Conservation (phyloP, 2,888 invertebrate genomes). For the Amphipoea oculea region DNA sequence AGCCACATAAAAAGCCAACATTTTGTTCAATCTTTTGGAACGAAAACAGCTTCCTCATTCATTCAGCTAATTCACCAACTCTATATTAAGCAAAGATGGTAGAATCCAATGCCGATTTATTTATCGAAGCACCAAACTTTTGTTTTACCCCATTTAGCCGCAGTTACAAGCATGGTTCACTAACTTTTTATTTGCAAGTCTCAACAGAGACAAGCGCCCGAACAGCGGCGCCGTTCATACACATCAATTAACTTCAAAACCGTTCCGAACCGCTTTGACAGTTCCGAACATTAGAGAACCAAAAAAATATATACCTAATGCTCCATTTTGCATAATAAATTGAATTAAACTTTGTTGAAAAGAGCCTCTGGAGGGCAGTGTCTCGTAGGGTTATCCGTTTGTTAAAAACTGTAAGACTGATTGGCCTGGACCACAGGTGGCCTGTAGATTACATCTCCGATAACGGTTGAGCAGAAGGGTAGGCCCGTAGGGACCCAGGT, state of each 20-base stretch:
- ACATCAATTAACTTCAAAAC: slow-evolving; percentile 58
- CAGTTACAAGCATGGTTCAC: slow-evolving; percentile 16
- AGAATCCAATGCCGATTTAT: slow-evolving; percentile 20
- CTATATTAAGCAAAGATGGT: slow-evolving; percentile 15
- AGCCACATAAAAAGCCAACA: background rate
- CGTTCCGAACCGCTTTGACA: slow-evolving; percentile 50
- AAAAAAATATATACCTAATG: slow-evolving; percentile 51
- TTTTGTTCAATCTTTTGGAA: background rate
- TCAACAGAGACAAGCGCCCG: slow-evolving; percentile 1
- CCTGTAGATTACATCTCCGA: slow-evolving; percentile 68
- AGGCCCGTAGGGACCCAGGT: slow-evolving; percentile 44
- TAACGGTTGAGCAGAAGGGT: slow-evolving; percentile 51
- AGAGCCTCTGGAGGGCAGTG: slow-evolving; percentile 39
- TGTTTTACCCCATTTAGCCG: slow-evolving; percentile 22
- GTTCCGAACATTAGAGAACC: slow-evolving; percentile 38
- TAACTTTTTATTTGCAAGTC: slow-evolving; percentile 32
- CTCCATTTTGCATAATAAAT: slow-evolving; percentile 55
- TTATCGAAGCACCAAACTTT: slow-evolving; percentile 30
- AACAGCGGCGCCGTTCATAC: slow-evolving; percentile 37
- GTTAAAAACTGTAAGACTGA: slow-evolving; percentile 66
- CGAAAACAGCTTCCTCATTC: background rate
- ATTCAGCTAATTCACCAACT: slow-evolving; percentile 7
- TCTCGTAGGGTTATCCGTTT: slow-evolving; percentile 41
- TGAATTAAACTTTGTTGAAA: slow-evolving; percentile 66
- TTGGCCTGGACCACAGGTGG: slow-evolving; percentile 57